These are phyloP conservation scores for Micrasema minimum DNA, from an alignment of 1,140 invertebrate genomes.

Conservation along the genomic window DNA sequence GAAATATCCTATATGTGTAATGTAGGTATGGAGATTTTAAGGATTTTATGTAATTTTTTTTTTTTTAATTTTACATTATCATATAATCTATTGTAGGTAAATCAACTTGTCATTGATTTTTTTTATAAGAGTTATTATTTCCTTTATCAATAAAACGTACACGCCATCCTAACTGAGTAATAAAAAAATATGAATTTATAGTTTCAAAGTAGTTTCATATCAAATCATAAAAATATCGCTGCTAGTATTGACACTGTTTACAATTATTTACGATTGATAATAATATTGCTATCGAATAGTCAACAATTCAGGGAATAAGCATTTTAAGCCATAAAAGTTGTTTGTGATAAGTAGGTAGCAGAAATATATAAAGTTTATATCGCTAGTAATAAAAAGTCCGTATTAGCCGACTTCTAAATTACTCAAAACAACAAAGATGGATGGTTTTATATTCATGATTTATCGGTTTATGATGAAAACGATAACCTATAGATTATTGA, in stretches of 20 bases:
- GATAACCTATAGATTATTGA: constrained; percentile 42
- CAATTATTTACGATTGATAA: constrained; percentile 7
- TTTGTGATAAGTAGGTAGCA: constrained; percentile 9
- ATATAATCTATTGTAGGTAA: too few relatives aligned
- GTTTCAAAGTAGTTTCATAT: too few relatives aligned
- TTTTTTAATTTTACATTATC: too few relatives aligned
- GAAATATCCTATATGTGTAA: too few relatives aligned
- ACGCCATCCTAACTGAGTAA: too few relatives aligned
- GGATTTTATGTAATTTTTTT: too few relatives aligned
- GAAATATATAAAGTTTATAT: constrained; percentile 30
- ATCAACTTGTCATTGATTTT: too few relatives aligned
- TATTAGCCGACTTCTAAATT: constrained; percentile 46
- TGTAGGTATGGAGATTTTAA: too few relatives aligned
- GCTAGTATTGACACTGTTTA: background rate
- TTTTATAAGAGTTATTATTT: too few relatives aligned
- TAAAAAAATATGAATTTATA: too few relatives aligned
- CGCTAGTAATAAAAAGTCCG: constrained; percentile 34
- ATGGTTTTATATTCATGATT: constrained; percentile 53
- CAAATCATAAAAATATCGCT: background rate
- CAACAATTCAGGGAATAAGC: constrained; percentile 1
- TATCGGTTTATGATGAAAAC: constrained; percentile 45
- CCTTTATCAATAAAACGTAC: too few relatives aligned
- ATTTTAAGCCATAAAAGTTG: background rate
- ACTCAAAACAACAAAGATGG: constrained; percentile 38
- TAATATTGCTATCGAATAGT: background rate